Evolutionary conservation across 2,113 vertebrate species (phyloP).

Genomic region (Phylloscopus trochiloides): DNA sequence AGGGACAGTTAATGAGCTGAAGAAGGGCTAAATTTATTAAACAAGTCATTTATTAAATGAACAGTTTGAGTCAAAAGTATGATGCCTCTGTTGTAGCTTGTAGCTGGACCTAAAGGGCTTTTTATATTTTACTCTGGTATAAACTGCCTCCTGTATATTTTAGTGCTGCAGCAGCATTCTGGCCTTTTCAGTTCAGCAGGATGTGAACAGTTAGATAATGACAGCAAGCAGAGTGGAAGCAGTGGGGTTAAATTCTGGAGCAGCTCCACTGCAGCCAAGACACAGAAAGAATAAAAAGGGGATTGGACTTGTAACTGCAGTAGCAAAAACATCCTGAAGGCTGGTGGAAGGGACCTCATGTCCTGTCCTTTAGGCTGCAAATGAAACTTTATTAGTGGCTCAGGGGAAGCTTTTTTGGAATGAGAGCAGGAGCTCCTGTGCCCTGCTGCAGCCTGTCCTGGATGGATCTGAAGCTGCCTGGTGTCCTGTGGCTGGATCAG

Average conservation of each 20-base stretch:
- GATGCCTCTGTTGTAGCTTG: background rate
- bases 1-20: conserved; percentile 3
- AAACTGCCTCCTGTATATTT: background rate
- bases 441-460: background rate
- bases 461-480: background rate
- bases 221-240: background rate
- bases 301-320: background rate
- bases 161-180: background rate
- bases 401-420: background rate
- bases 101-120: background rate
- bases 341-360: background rate
- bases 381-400: background rate
- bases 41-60: background rate
- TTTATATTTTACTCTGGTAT: background rate
- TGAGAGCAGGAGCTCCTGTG: background rate
- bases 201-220: background rate
- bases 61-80: background rate
- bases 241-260: background rate
- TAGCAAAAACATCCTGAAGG: background rate
- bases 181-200: background rate
- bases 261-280: background rate
- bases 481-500: background rate
- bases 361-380: background rate
- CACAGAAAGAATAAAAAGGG: background rate
- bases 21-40: background rate